Base-by-base conservation (phyloP, 1,140 invertebrate genomes). In the Uloborus diversus region DNA sequence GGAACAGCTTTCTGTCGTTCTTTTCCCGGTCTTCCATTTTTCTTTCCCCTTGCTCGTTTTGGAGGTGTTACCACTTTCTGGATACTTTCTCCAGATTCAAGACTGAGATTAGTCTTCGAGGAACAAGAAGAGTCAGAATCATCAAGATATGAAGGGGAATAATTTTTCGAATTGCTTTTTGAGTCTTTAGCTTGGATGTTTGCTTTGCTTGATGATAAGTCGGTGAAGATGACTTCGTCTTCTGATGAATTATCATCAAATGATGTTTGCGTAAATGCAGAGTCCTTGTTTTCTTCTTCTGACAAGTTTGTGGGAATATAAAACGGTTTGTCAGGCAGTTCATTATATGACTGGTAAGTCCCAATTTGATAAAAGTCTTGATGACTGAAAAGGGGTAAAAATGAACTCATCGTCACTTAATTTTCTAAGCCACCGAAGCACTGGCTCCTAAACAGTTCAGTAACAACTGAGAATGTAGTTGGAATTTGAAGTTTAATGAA, bases 331-430 rank as follows among this genome's bases (percentile, higher is more conserved):
- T 7, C 28, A 3, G 51, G 14, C 7, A 61, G 27, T 9, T 42
- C 49, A 11, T 56, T 61, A 11, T 28, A 56, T 11, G 47, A 30
- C 17, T 30, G 35, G 61, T 25, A 62, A 49, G n/a, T 51, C 9
- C 65, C 62, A 2, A 2, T 28, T 2, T 28, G 23, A 32, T 64
- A 64, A 27, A 53, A 65, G 20, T 65, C 47, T 0, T 20, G 9
- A 2, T 23, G 35, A 30, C 56, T 56, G 9, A 76, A 11, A 4
- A 76, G 28, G 4, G 61, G 23, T 25, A 76, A 13, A 17, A 76
- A 76, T 9, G 61, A 65, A 42, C 61, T 76, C 73, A 76, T 75
- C 1, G n/a, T n/a, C n/a, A n/a, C n/a, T n/a, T n/a, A n/a, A n/a
- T n/a, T n/a, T n/a, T n/a, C n/a, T n/a, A n/a, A n/a, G n/a, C n/a